Conservation (phyloP, 2,888 invertebrate species). For the Epinotia ramella region DNA sequence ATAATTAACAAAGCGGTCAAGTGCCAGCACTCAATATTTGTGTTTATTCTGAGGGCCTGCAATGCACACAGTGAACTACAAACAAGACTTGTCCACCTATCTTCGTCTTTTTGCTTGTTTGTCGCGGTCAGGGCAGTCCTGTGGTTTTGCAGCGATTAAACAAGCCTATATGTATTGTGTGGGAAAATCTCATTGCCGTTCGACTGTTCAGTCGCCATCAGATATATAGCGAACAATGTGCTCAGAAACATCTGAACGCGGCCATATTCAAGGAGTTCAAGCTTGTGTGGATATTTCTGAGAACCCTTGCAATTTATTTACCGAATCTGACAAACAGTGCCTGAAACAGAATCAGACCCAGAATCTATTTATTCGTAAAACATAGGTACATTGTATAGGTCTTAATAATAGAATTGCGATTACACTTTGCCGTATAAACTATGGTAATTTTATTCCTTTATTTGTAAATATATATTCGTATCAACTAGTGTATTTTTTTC, state of each 20-base stretch:
- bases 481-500: too few relatives aligned
- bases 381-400: too few relatives aligned
- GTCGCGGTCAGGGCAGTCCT: conserved; percentile 78
- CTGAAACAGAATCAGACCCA: too few relatives aligned
- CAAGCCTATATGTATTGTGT: conserved; percentile 47
- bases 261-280: background rate
- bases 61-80: conserved; percentile 73
- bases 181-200: conserved; percentile 40
- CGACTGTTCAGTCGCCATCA: background rate
- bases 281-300: background rate
- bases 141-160: conserved; percentile 78
- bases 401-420: too few relatives aligned
- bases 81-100: conserved; percentile 66
- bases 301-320: background rate
- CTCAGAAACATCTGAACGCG: background rate
- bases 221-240: background rate
- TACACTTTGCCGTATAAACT: too few relatives aligned
- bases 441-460: too few relatives aligned
- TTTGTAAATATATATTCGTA: too few relatives aligned
- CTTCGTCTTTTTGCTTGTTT: conserved; percentile 67
- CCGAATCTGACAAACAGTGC: too few relatives aligned
- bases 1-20: conserved; percentile 43
- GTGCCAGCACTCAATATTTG: conserved; percentile 42
- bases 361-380: too few relatives aligned
- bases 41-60: conserved; percentile 62